A percentile compares a stretch with the other conserved stretches of the same genome.
Evolutionary conservation across 2,113 vertebrate genomes (phyloP).

Genomic region (Oncorhynchus clarkii): DNA sequence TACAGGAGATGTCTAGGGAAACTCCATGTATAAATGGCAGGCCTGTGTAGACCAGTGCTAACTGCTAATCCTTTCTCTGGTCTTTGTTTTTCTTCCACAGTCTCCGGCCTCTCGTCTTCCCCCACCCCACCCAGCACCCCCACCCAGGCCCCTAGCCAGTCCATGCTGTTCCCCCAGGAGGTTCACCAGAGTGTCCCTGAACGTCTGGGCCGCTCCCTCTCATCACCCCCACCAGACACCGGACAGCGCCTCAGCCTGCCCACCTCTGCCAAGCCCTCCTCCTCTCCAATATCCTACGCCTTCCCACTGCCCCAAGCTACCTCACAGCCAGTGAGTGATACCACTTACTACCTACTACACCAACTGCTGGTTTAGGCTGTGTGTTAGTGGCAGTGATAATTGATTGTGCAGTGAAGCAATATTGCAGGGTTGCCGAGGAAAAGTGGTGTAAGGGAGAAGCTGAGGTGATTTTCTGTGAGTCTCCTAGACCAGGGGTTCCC

Average conservation of each 20-base stretch:
- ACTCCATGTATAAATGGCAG: too few species aligned
- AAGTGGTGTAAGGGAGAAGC: background rate
- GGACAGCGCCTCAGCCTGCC: constrained; percentile 80
- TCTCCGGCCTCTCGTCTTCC: constrained; percentile 77
- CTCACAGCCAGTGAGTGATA: constrained; percentile 84
- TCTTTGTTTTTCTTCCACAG: constrained; percentile 58
- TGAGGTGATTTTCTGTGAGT: background rate
- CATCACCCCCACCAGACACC: constrained; percentile 77
- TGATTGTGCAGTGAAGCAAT: background rate
- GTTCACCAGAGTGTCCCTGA: constrained; percentile 81
- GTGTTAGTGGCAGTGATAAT: background rate
- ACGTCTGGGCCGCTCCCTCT: constrained; percentile 78
- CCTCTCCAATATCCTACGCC: constrained; percentile 64
- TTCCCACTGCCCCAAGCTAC: constrained; percentile 70
- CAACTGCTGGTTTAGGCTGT: background rate
- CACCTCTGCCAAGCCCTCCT: constrained; percentile 71
- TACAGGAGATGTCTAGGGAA: too few species aligned
- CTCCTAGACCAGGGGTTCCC: background rate
- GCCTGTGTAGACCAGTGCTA: background rate
- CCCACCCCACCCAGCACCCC: constrained; percentile 86
- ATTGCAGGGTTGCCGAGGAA: background rate
- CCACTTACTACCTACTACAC: background rate
- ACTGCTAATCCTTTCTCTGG: constrained; percentile 4
- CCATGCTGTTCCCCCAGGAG: constrained; percentile 81
- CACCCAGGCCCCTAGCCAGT: constrained; percentile 84